These are phyloP conservation scores for Drosophila mayaguana DNA, from an alignment of 2,888 invertebrate genomes.

Conservation along the genomic window DNA sequence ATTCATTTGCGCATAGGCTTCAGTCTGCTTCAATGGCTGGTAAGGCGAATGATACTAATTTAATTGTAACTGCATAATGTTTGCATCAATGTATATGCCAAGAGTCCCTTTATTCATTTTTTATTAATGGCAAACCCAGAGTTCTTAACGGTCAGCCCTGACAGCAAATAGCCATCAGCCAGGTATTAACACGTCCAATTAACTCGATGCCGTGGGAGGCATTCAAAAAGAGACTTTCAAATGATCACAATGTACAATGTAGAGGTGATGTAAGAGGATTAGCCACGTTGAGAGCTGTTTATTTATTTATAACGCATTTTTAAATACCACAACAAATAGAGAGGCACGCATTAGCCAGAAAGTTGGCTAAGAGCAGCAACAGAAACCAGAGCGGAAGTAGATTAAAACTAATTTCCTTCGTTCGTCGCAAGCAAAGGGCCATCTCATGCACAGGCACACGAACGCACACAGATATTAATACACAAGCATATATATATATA, in stretches of 20 bases:
- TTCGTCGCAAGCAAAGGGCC: slow-evolving; percentile 22
- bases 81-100: not conserved
- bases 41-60: not conserved
- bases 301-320: slow-evolving; percentile 75
- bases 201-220: slow-evolving; percentile 40
- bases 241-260: slow-evolving; percentile 40
- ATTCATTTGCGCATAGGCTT: not conserved
- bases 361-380: slow-evolving; percentile 22
- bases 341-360: slow-evolving; percentile 24
- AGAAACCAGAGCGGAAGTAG: slow-evolving; percentile 64
- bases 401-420: slow-evolving; percentile 78
- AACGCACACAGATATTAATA: slow-evolving; percentile 9
- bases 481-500: slow-evolving; percentile 10
- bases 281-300: slow-evolving; percentile 43
- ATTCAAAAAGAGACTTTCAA: slow-evolving; percentile 51
- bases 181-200: slow-evolving; percentile 45
- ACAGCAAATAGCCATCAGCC: slow-evolving; percentile 16
- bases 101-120: not conserved
- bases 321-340: slow-evolving; percentile 42
- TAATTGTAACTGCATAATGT: not conserved
- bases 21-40: not conserved
- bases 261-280: slow-evolving; percentile 43
- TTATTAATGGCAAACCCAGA: slow-evolving; percentile 31
- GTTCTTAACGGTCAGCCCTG: slow-evolving; percentile 37
- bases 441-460: slow-evolving; percentile 30